Base-by-base conservation (phyloP, 37 sponge, comb jelly and placozoan species). In the Geodia barretti region DNA sequence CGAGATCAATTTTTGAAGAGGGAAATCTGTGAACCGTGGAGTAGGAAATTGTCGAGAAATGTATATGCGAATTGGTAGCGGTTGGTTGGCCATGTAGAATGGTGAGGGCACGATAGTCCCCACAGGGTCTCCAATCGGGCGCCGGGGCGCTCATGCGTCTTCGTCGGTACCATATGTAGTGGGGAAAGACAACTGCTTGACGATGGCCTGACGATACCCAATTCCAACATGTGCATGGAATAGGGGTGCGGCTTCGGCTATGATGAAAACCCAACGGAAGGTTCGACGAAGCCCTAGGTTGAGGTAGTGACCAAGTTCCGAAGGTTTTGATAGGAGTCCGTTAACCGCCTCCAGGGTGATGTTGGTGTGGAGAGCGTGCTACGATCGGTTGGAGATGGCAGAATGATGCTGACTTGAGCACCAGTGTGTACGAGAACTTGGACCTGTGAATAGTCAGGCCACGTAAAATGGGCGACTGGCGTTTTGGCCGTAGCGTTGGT, bases 61-160 rank as follows among this genome's bases (percentile, higher is more conserved):
- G n/a, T n/a, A n/a, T n/a, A n/a, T n/a, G n/a, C n/a, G n/a, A n/a
- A n/a, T n/a, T 47, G 14, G 7, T 7, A 47, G 54, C 11, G 54
- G 14, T 14, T 17, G 54, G 54, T 7, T 47, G 14, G 54, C 54
- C 11, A 47, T 47, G 11, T 17, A 14, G 54, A 47, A 14, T 80
- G 61, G 54, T 47, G 78, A 92, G 82, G 20, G 93, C 85, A 2
- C 81, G 84, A 66, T 88, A 92, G 75, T 88, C 92, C 31, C 85
- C 92, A 84, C 92, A 87, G 19, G 85, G 92, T 17, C 88, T 64
- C 92, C 92, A 87, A 39, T 91, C 79, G 59, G n/a, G n/a, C n/a
- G n/a, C n/a, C n/a, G n/a, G n/a, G n/a, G n/a, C n/a, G n/a, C n/a
- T 75, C 81, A 69, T 34, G 23, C 31, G 76, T 33, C 66, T 69